These are phyloP conservation scores for Hemitrygon akajei DNA, from an alignment of 2,797 vertebrate genomes.

Conservation along the genomic window DNA sequence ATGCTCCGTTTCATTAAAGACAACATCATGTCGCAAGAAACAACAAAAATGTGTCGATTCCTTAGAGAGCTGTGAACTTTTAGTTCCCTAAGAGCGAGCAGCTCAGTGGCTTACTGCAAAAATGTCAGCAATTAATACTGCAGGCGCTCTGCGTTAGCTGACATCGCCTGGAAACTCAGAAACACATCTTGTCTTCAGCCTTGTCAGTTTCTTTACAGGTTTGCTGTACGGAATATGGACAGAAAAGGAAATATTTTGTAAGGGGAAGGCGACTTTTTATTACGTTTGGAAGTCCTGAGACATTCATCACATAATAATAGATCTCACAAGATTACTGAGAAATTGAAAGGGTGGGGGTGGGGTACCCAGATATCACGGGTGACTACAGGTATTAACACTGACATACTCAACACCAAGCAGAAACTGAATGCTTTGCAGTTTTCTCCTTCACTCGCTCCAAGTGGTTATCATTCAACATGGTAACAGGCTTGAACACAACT, in stretches of 20 bases:
- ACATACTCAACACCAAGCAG: neutral
- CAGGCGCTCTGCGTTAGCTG: neutral
- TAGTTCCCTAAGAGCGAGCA: conserved; percentile 14
- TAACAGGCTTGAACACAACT: neutral
- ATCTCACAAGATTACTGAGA: neutral
- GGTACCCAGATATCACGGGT: neutral
- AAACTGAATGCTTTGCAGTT: conserved; percentile 5
- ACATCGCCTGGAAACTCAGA: conserved; percentile 33
- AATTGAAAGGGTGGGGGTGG: neutral
- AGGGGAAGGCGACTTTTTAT: neutral
- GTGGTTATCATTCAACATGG: neutral
- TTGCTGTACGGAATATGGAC: neutral
- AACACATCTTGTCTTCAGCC: conserved; percentile 29
- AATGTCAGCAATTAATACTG: conserved; percentile 33
- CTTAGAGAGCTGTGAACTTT: neutral
- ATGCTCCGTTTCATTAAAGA: conserved; percentile 39
- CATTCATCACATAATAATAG: conserved; percentile 16
- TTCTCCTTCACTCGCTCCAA: neutral
- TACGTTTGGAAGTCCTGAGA: neutral
- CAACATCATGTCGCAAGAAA: conserved; percentile 43
- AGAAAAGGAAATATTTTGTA: neutral
- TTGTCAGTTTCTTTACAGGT: neutral
- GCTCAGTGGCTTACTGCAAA: neutral
- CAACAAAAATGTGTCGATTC: conserved; percentile 32
- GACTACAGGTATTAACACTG: conserved; percentile 19